Percentiles rank a stretch among this genome's conserved stretches.
Conservation (phyloP, 2,113 vertebrate species). For the Sterrhoptilus dennistouni region DNA sequence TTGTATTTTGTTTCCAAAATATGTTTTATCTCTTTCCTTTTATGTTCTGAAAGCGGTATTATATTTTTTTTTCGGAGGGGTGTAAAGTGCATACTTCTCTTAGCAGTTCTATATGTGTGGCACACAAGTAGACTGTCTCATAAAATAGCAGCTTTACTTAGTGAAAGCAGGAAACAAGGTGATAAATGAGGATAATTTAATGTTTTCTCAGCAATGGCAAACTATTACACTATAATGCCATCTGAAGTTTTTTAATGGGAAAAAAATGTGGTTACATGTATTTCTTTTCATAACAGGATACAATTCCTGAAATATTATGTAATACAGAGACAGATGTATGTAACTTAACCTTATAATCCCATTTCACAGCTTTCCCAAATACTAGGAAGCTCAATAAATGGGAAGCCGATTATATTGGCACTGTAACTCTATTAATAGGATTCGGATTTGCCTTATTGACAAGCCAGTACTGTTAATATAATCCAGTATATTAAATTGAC, state of each 20-base stretch:
- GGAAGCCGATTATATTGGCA: slow-evolving; percentile 77
- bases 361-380: slow-evolving; percentile 73
- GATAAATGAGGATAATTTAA: slow-evolving; percentile 54
- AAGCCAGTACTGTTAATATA: slow-evolving; percentile 73
- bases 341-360: slow-evolving; percentile 75
- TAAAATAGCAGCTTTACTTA: not conserved
- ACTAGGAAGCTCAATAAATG: slow-evolving; percentile 73
- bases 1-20: not conserved
- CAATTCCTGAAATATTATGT: slow-evolving; percentile 68
- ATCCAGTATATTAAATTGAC: slow-evolving; percentile 79
- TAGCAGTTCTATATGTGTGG: not conserved
- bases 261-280: slow-evolving; percentile 46
- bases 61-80: not conserved
- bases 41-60: not conserved
- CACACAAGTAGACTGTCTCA: not conserved
- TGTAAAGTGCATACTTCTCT: not conserved
- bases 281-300: slow-evolving; percentile 58
- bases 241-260: slow-evolving; percentile 53
- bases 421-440: slow-evolving; percentile 75
- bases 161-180: slow-evolving; percentile 22
- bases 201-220: slow-evolving; percentile 19
- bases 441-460: slow-evolving; percentile 77
- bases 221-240: slow-evolving; percentile 24
- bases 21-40: not conserved
- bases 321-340: slow-evolving; percentile 65